Conservation (phyloP, 2,113 vertebrate genomes). For the Eudorcas thomsonii region DNA sequence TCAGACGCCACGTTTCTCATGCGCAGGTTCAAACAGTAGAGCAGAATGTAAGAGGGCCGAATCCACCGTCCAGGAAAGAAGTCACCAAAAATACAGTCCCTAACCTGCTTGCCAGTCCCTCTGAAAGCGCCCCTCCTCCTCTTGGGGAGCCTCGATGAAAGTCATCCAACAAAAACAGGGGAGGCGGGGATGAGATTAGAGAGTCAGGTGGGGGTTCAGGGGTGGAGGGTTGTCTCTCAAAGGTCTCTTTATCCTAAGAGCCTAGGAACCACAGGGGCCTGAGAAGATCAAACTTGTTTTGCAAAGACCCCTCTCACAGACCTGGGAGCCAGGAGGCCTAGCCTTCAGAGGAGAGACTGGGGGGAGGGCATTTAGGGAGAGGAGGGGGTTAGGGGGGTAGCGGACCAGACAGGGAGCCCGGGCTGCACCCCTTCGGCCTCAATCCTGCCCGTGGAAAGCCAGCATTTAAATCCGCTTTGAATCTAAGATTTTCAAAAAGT, state of each 20-base stretch:
- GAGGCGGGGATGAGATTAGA: not conserved
- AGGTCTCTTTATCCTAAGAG: not conserved
- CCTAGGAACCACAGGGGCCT: not conserved
- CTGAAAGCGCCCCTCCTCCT: not conserved
- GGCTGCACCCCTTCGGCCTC: not conserved
- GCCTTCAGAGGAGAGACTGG: not conserved
- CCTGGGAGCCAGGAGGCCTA: not conserved
- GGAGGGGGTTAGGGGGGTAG: not conserved
- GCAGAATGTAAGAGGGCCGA: not conserved
- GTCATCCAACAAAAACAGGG: not conserved
- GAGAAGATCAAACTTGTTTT: not conserved
- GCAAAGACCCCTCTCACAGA: not conserved
- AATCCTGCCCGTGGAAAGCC: not conserved
- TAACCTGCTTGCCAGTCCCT: not conserved
- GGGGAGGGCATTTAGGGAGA: not conserved
- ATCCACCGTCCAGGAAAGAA: not conserved
- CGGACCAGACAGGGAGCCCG: not conserved
- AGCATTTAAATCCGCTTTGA: not conserved
- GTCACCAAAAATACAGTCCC: not conserved
- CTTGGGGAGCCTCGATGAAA: fast-evolving
- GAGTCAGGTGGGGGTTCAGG: not conserved
- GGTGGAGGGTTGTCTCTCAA: not conserved
- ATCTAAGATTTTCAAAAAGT: not conserved
- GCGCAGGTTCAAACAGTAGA: not conserved
- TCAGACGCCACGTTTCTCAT: not conserved